These are phyloP conservation scores for Peromyscus maniculatus DNA, from an alignment of 2,113 vertebrate genomes.

Conservation along the genomic window DNA sequence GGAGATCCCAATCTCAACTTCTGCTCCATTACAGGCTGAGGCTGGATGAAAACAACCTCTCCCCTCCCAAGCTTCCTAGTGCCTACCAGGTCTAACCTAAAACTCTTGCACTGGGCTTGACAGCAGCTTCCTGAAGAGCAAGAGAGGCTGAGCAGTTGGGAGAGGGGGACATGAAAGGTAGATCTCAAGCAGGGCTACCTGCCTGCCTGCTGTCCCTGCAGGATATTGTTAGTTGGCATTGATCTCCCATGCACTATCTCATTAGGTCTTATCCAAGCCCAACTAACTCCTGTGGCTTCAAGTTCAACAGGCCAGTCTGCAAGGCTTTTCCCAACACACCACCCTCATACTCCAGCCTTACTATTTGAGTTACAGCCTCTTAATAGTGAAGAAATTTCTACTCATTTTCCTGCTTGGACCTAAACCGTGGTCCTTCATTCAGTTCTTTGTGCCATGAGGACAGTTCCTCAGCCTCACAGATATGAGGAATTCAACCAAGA, in stretches of 20 bases:
- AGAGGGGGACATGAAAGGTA: not conserved
- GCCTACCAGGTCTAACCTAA: not conserved
- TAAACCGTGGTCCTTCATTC: not conserved
- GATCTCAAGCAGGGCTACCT: not conserved
- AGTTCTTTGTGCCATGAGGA: not conserved
- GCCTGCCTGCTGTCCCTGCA: not conserved
- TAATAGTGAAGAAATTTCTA: constrained; percentile 17
- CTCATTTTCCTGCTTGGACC: not conserved
- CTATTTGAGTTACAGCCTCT: not conserved
- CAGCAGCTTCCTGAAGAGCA: not conserved
- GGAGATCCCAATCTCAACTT: not conserved
- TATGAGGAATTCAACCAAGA: not conserved
- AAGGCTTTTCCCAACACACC: not conserved
- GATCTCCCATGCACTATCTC: not conserved
- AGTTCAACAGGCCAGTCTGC: not conserved
- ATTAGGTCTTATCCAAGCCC: not conserved
- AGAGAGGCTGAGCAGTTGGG: not conserved
- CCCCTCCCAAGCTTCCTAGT: not conserved
- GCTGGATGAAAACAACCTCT: not conserved
- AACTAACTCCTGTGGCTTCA: not conserved
- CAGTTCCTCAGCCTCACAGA: constrained; percentile 10
- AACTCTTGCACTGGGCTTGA: not conserved
- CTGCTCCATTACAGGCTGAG: not conserved
- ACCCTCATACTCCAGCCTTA: not conserved
- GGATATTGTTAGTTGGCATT: not conserved